Evolutionary conservation across 2,888 invertebrate species (phyloP).

Genomic region (Ecliptopera silaceata): DNA sequence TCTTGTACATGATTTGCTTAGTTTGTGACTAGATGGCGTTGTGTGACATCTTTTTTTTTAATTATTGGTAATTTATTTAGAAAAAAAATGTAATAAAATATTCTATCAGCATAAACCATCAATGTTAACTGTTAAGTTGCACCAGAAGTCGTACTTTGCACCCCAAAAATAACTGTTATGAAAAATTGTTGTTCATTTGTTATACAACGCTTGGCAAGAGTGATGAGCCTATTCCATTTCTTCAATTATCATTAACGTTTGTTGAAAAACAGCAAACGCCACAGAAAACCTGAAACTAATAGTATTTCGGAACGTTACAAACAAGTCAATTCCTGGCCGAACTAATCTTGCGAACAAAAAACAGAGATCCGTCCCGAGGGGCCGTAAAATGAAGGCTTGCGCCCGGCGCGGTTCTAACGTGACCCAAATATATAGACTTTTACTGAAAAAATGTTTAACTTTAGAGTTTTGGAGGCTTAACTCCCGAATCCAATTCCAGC

Average conservation of each 20-base stretch:
- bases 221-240: no score
- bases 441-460: not conserved
- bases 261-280: not conserved
- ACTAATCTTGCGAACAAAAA: conserved; percentile 38
- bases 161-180: no score
- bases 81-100: no score
- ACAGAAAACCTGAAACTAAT: conserved; percentile 2
- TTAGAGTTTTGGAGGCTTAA: not conserved
- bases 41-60: no score
- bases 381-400: conserved; percentile 20
- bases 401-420: conserved; percentile 8
- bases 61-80: no score
- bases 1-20: no score
- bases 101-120: no score
- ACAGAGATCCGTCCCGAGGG: conserved; percentile 19
- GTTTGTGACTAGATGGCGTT: no score
- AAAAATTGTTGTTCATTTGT: no score
- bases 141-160: no score
- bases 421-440: conserved; percentile 14
- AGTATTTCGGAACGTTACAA: conserved; percentile 14
- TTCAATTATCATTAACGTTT: not conserved
- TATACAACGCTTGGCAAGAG: no score
- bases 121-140: no score
- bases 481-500: not conserved
- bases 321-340: conserved; percentile 29